Evolutionary conservation across 2,113 vertebrate genomes (phyloP), one percentile per base, ranked within the genome.

Genomic region (Anguilla japonica): DNA sequence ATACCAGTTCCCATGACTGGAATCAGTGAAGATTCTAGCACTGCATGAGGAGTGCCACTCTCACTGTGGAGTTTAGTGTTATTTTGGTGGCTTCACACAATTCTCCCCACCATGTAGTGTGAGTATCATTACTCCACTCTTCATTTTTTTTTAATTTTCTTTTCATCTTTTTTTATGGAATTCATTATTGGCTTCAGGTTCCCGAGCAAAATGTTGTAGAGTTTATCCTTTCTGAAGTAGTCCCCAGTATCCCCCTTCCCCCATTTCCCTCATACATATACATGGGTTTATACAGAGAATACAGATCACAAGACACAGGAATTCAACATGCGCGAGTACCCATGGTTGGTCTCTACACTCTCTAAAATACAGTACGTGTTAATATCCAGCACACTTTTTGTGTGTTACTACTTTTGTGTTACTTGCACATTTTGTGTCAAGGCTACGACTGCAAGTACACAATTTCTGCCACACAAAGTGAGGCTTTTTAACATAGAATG

Each of bases 51-150:
- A 26, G 60, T 7, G 3, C n/a, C n/a, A 13, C 71, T 91, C 89
- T 89, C 56, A 63, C 87, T 91, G 91, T 93, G 88, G 91, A 91
- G 86, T 14, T 63, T 41, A 88, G 67, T 41, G 34, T 87, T 87
- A 84, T 89, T 89, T 46, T 46, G 43, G 43, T 46, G 43, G 5
- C 8, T 46, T 46, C 5, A 46, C 43, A 46, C 34, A 34, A 34
- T 34, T 34, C 34, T 34, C 34, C 34, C 34, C 34, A 34, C 34
- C 34, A 34, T 34, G 34, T 34, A 34, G 0, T 0, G 34, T 34
- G 34, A 34, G 34, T 34, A 34, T 34, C 34, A 34, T 34, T 34
- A 34, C 34, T 34, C 34, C 34, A 34, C 34, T 34, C 43, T 53
- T 53, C 13, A 14, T 53, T 53, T 53, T 53, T 53, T 13, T 53